Evolutionary conservation across 2,888 invertebrate genomes (phyloP).

Genomic region (Pseudeuparius sepicola): DNA sequence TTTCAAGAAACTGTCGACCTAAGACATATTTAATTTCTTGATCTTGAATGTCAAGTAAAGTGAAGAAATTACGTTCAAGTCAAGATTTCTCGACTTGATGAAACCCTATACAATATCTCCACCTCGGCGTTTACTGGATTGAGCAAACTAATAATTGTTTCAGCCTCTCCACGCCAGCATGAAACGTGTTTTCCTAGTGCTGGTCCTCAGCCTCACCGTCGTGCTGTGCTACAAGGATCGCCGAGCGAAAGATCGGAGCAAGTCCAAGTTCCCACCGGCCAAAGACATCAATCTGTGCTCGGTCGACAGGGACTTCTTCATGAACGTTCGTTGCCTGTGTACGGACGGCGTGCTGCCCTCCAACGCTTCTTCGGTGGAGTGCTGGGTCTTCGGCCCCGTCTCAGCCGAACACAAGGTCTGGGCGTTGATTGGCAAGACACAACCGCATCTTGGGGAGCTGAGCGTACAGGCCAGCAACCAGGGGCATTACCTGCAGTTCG

Average conservation of each 20-base stretch:
- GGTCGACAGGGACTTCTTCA: conserved; percentile 6
- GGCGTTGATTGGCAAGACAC: conserved; percentile 59
- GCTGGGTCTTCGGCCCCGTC: conserved; percentile 61
- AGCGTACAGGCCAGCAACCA: conserved; percentile 62
- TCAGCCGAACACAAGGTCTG: conserved; percentile 60
- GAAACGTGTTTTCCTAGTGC: not conserved
- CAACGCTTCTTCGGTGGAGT: conserved; percentile 62
- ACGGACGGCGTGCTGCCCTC: conserved; percentile 44
- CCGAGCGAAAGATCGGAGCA: conserved; percentile 2
- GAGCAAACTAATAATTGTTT: no score
- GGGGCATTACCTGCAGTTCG: conserved; percentile 56
- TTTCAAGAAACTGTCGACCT: no score
- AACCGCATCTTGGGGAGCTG: conserved; percentile 58
- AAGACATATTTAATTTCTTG: no score
- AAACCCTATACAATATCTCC: no score
- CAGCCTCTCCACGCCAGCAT: no score
- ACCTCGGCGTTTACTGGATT: no score
- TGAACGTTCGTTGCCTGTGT: conserved; percentile 51
- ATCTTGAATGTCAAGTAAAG: no score
- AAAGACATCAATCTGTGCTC: conserved; percentile 1
- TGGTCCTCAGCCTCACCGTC: not conserved
- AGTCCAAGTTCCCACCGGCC: not conserved
- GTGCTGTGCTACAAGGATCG: conserved; percentile 2
- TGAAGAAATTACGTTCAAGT: no score
- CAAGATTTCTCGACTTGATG: no score